Base-by-base conservation (phyloP, 2,113 vertebrate genomes). In the Grallaria varia region DNA sequence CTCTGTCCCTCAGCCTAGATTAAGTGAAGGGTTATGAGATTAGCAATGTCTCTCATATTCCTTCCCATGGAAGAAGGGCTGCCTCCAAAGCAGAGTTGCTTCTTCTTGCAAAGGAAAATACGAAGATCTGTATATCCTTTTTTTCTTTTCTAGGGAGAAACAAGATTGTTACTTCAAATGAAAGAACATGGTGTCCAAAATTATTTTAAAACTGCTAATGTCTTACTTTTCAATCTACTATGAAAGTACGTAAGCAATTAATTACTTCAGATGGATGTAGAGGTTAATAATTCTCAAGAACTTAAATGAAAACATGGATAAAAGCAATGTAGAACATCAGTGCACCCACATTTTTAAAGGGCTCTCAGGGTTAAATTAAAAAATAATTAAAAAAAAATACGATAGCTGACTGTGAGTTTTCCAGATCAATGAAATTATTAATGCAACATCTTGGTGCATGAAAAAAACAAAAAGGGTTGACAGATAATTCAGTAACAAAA, bases 401-500 rank as follows among this genome's bases (percentile, higher is more conserved):
- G 11, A 37, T 31, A 69, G 19, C 42, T 85, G 28, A 87, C 56
- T 74, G 19, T 64, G 62, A 91, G 71, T 83, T 90, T 97, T 93
- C 55, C 39, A 93, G 66, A 93, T 25, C 19, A 92, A 42, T 62
- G 71, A 58, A 84, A 93, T 89, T 90, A 93, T 87, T 88, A 84
- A 88, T 90, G 72, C 55, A 89, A 89, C 52, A 53, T 84, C 82
- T 90, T 94, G 71, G 28, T 80, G 5, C n/a, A 72, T 44, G n/a
- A 58, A 75, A 81, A 60, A 64, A 82, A 69, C 68, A 31, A 75
- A 81, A 94, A 59, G 58, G 4, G 68, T 85, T 92, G 89, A 96
- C 91, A 91, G 64, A 92, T 93, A 96, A 97, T 96, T 97, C 96
- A 84, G 60, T 90, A 87, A 85, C 90, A 92, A 92, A 96, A 75